Evolutionary conservation across 2,113 vertebrate genomes (phyloP).

Genomic region (Notiomystis cincta): DNA sequence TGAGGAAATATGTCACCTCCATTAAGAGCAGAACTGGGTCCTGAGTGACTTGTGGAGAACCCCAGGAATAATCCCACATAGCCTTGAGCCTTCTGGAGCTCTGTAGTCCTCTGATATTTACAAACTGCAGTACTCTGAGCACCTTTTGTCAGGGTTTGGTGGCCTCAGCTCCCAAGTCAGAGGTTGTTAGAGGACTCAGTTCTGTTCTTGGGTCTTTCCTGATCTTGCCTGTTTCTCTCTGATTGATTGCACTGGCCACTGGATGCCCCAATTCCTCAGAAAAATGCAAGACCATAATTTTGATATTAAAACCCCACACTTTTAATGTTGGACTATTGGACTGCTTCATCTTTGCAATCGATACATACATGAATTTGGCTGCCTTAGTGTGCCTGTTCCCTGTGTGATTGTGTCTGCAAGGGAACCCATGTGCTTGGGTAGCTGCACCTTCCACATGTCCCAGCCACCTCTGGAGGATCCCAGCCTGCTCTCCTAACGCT

Average conservation of each 20-base stretch:
- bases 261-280: not conserved
- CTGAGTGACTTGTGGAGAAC: not conserved
- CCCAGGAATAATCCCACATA: not conserved
- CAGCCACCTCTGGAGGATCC: fast-evolving
- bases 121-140: not conserved
- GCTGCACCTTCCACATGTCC: not conserved
- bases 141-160: not conserved
- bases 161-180: not conserved
- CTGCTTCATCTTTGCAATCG: not conserved
- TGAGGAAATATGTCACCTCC: not conserved
- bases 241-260: not conserved
- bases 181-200: not conserved
- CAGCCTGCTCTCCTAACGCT: not conserved
- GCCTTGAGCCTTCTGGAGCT: not conserved
- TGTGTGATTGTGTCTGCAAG: not conserved
- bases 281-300: not conserved
- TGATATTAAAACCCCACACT: not conserved
- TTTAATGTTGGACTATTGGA: not conserved
- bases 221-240: not conserved
- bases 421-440: not conserved
- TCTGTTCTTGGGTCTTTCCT: not conserved
- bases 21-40: not conserved
- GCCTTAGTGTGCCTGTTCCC: not conserved
- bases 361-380: not conserved
- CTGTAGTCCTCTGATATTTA: not conserved